These are phyloP conservation scores for Onthophagus sagittarius DNA, from an alignment of 2,888 invertebrate genomes.

Conservation along the genomic window DNA sequence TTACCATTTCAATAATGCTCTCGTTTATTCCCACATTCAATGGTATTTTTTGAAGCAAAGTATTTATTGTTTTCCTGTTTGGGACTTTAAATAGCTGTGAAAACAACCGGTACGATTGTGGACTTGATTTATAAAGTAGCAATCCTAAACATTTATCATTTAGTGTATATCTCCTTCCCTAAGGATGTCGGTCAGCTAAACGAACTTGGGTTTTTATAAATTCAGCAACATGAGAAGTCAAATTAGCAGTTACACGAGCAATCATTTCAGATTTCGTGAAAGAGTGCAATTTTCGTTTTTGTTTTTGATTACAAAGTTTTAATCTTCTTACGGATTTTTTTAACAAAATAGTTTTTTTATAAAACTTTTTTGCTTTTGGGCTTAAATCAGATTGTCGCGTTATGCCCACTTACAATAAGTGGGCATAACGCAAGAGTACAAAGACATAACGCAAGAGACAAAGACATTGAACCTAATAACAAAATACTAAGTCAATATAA, in stretches of 20 bases:
- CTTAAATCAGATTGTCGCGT: not conserved
- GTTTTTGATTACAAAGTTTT: too few species aligned
- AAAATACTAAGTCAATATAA: not conserved
- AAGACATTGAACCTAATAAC: not conserved
- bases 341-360: not conserved
- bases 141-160: conserved; percentile 28
- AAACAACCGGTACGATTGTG: conserved; percentile 18
- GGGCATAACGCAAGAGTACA: too few species aligned
- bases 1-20: conserved; percentile 22
- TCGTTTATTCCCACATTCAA: conserved; percentile 24
- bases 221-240: not conserved
- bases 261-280: too few species aligned
- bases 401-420: not conserved
- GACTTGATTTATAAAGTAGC: conserved; percentile 27
- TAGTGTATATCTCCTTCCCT: conserved; percentile 21
- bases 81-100: conserved; percentile 26
- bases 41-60: conserved; percentile 25
- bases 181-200: not conserved
- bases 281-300: too few species aligned
- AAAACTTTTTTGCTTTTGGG: not conserved
- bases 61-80: conserved; percentile 22
- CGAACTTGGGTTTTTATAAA: not conserved
- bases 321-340: not conserved
- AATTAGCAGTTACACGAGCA: too few species aligned
- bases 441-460: too few species aligned